Evolutionary conservation across 2,888 invertebrate species (phyloP), one percentile per base, ranked within the genome.

Genomic region (Lymantria monacha): DNA sequence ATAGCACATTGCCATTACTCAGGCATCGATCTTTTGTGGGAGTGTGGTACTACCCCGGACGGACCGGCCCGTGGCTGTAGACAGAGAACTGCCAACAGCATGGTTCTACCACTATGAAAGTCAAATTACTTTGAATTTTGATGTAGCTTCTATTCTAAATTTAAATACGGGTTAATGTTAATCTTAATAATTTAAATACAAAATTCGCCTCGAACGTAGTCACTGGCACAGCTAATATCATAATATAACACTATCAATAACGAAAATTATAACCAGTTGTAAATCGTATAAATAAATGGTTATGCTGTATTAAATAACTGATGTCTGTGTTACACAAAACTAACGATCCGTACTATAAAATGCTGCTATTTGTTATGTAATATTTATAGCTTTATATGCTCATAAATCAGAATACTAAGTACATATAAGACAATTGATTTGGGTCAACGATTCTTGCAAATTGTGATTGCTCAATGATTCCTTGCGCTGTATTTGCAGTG

Each of bases 401-500:
- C 49, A 53, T 51, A 48, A 52, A 52, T 54, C 50, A 48, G 44
- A 43, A 51, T 14, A 9, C 7, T 51, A 51, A 47, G 52, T 55
- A 48, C 42, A 38, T 48, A 59, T 53, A 73, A 41, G 58, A 72
- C 70, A 74, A 74, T 72, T 70, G 69, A 76, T 74, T 69, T 70
- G 53, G 75, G 78, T 74, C 72, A 73, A 61, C 55, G 57, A 67
- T 70, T 70, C 61, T 63, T 61, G 63, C 66, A 58, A 70, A 70
- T 68, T 68, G 61, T 52, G 53, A 63, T 74, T 75, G 67, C 72
- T 47, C 61, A 71, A 71, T 68, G 55, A 55, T 59, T 51, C 12
- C 42, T 43, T 43, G 42, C 50, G 52, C 31, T 42, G 45, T 52
- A 53, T 68, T 64, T 57, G 63, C 50, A 49, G 46, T 37, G 53